Base-by-base conservation (phyloP, 2,888 invertebrate species). In the Hydrotaea cyrtoneurina region DNA sequence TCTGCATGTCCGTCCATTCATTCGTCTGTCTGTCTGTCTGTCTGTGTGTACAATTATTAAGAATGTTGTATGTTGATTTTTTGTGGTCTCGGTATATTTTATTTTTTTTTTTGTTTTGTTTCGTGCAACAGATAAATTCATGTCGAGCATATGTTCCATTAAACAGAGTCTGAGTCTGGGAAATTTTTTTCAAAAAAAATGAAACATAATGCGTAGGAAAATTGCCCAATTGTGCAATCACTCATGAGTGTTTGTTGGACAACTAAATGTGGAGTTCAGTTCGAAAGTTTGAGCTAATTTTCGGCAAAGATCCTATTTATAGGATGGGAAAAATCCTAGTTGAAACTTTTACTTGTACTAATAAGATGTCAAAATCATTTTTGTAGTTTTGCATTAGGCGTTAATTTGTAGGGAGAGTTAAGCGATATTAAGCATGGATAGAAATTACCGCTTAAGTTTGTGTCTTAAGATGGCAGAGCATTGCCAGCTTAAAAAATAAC, bases 131-230 rank as follows among this genome's bases (percentile, higher is more conserved):
- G 55, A 78, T 50, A 73, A 82, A 73, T 75, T 79, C 79, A 79
- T 82, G 81, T 82, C 76, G 31, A 85, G 85, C 85, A 85, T 76
- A 79, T 85, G 85, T 85, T 82, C 66, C 46, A 78, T 64, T 74
- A 80, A 31, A 57, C 53, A 73, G 26, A 57, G 55, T 31, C 50
- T 53, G 36, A 75, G 84, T 85, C 85, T 85, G 85, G 85, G 85
- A 85, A 85, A 79, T 75, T 78, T 55, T 39, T 23, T 2, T 4
- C 31, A 31, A 31, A 31, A 31, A 31, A 31, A 31, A 31, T 31
- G 31, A 31, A 31, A 50, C 8, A 72, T 72, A 39, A 19, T 64
- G 43, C 66, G 66, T 66, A 39, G 66, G 43, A 66, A 66, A 66
- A 39, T 39, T 66, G 66, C 43, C 39, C 66, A 39, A 66, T 8